Evolutionary conservation across 2,888 invertebrate genomes (phyloP), one percentile per base, ranked within the genome.

Genomic region (Sabellastarte sp.): DNA sequence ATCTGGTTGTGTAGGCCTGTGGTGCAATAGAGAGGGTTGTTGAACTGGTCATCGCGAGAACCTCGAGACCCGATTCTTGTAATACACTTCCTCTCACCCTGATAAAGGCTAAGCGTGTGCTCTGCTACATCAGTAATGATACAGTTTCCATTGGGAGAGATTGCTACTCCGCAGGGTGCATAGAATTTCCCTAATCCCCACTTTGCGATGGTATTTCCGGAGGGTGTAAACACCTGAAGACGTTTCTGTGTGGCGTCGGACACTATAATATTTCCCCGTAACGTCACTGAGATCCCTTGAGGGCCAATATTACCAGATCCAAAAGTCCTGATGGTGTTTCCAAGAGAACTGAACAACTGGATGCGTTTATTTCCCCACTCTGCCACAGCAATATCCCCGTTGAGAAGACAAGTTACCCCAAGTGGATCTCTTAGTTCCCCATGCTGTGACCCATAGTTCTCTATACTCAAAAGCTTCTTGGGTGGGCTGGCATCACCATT

Each of bases 281-380:
- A 51, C 2, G 71, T 73, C 20, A 72, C 64, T 10, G 70, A 65
- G 10, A 73, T 61, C 0, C 70, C 73, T 57, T 69, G 70, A 1
- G 73, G 73, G 0, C 62, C 69, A 3, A 71, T 30, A 32, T 56
- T 1, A 5, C 41, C 52, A 26, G 32, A 32, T n/a, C 55, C 63
- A 2, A 70, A 60, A 4, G 55, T 28, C 2, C 52, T 26, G 5
- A 69, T 51, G 32, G 50, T 24, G 20, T 61, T 59, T 1, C 68
- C 70, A 3, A 61, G 58, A 24, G 28, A 52, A 59, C 66, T 66
- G 62, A 71, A 71, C 2, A 73, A 52, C 60, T 73, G 73, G 10
- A 73, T 28, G 32, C 73, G 57, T 59, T 70, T 71, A 61, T 73
- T 73, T 52, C 72, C 71, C 66, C 68, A 69, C 53, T 73, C 73